Base-by-base conservation (phyloP, 2,888 invertebrate species). In the Ferrisia virgata region DNA sequence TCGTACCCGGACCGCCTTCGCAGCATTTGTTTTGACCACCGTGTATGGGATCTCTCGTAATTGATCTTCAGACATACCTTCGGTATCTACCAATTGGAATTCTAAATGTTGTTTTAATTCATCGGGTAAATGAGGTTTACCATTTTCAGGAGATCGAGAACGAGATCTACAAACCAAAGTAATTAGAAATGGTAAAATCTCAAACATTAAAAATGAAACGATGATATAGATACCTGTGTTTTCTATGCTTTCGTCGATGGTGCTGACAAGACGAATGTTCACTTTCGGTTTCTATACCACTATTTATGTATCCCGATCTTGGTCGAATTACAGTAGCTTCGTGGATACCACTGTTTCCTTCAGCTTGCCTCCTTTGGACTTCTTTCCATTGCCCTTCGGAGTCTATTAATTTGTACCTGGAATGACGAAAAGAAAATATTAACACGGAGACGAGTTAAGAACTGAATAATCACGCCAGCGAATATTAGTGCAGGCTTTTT, bases 371-470 rank as follows among this genome's bases (percentile, higher is more conserved):
- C 87, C 93, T 92, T 88, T 96, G 93, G 72, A 95, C 94, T 89
- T 96, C 95, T 87, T 93, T 93, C 96, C 96, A 96, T 89, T 96
- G 96, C 82, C 93, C 92, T 87, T 94, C 95, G 8, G 96, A 96
- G 88, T 96, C 96, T 78, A 96, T 93, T 87, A 96, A 90, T 89
- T 95, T 95, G 86, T 90, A 89, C 86, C 90, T 90, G 86, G 5
- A 76, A 15, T 0, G 9, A 58, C 0, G 1, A 79, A 13, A 43
- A 31, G 33, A 47, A 1, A 47, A 47, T 28, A 22, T 40, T 25
- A 25, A 1, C 28, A 11, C n/a, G n/a, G n/a, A n/a, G n/a, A n/a
- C n/a, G n/a, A n/a, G n/a, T n/a, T n/a, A n/a, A n/a, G n/a, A n/a
- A n/a, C n/a, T n/a, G n/a, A n/a, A n/a, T n/a, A n/a, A n/a, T n/a